These are phyloP conservation scores for Chromis chromis DNA, from an alignment of 2,797 vertebrate species.

Conservation along the genomic window DNA sequence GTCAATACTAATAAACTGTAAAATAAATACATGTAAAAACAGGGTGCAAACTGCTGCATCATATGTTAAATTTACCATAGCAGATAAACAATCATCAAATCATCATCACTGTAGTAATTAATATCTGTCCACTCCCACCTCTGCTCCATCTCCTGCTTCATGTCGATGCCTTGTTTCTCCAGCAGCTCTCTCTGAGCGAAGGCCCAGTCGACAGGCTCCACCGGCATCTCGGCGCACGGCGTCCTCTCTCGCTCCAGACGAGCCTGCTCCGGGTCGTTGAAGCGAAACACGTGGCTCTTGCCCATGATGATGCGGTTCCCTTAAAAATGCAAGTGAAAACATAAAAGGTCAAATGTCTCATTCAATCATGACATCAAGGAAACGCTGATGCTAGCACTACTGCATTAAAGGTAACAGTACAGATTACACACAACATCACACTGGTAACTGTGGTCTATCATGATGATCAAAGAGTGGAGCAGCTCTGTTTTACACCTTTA, in stretches of 20 bases:
- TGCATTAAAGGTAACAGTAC: too few relatives aligned
- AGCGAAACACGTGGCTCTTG: conserved; percentile 98
- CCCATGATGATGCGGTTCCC: conserved; percentile 99
- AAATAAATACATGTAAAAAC: not conserved
- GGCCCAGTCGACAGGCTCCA: conserved; percentile 97
- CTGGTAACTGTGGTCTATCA: not conserved
- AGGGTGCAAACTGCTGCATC: not conserved
- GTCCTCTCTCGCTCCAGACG: conserved; percentile 95
- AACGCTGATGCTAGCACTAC: too few relatives aligned
- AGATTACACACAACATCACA: too few relatives aligned
- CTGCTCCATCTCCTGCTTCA: conserved; percentile 99
- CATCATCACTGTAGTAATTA: not conserved
- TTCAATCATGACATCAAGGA: not conserved
- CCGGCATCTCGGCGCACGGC: conserved; percentile 93
- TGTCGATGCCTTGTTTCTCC: conserved; percentile 99
- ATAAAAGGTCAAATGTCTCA: fast-evolving
- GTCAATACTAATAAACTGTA: not conserved
- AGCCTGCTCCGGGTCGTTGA: conserved; percentile 97
- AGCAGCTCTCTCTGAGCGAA: conserved; percentile 96
- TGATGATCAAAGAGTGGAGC: not conserved
- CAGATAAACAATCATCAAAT: not conserved
- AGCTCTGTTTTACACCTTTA: not conserved
- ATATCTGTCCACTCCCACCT: conserved; percentile 80
- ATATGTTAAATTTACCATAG: not conserved
- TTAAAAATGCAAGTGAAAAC: conserved; percentile 55